Conservation (phyloP, 2,113 vertebrate genomes). For the Puntigrus tetrazona region DNA sequence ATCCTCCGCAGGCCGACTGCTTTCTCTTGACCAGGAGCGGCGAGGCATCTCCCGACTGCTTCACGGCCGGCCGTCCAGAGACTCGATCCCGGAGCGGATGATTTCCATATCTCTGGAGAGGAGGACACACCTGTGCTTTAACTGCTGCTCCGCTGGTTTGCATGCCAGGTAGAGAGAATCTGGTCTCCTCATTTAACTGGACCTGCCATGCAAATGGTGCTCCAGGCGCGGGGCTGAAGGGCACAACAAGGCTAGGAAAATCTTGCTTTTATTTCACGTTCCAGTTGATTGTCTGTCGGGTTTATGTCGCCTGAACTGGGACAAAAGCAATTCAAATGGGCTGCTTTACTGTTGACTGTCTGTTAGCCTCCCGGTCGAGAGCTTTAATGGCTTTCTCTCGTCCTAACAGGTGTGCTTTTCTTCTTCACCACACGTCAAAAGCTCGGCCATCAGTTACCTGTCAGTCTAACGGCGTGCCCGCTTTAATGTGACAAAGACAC, state of each 20-base stretch:
- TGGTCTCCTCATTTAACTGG: slow-evolving; percentile 74
- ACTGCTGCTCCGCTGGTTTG: slow-evolving; percentile 77
- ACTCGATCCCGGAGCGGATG: slow-evolving; percentile 70
- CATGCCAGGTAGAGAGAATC: slow-evolving; percentile 79
- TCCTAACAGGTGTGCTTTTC: slow-evolving; percentile 51
- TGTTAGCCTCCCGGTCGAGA: slow-evolving; percentile 53
- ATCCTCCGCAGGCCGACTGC: slow-evolving; percentile 57
- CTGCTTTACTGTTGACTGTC: slow-evolving; percentile 53
- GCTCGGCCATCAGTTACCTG: slow-evolving; percentile 2
- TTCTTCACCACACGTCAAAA: slow-evolving; percentile 30
- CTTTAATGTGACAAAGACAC: background rate
- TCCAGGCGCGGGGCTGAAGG: slow-evolving; percentile 57
- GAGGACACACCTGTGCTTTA: slow-evolving; percentile 73
- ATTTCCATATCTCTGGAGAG: slow-evolving; percentile 68
- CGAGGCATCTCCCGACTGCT: slow-evolving; percentile 68
- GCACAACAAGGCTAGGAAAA: slow-evolving; percentile 75
- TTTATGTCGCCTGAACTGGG: slow-evolving; percentile 55
- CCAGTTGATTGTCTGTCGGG: slow-evolving; percentile 61
- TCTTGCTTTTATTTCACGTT: slow-evolving; percentile 62
- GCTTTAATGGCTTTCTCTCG: slow-evolving; percentile 28
- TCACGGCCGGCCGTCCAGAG: slow-evolving; percentile 22
- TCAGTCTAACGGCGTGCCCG: background rate
- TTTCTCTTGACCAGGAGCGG: slow-evolving; percentile 79
- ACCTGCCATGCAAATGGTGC: slow-evolving; percentile 77
- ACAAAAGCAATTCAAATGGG: slow-evolving; percentile 67